Conservation (phyloP, 92 coral and sea anemone genomes). For the Siderastrea radians region DNA sequence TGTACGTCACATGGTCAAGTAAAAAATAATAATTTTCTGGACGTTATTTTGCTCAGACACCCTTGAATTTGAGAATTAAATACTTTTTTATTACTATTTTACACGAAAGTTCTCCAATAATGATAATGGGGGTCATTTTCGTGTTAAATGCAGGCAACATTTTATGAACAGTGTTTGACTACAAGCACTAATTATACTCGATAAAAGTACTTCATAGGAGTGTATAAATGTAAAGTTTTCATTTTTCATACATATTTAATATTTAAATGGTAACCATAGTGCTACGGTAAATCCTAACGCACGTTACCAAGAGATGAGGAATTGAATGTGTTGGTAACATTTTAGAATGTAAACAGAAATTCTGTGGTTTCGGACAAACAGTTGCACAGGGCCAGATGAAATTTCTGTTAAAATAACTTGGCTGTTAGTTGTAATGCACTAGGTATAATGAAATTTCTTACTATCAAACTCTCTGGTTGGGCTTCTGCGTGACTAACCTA, state of each 20-base stretch:
- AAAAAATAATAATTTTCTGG: neutral
- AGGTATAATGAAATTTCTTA: no score
- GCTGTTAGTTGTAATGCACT: no score
- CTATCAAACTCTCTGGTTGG: no score
- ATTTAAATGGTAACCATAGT: neutral
- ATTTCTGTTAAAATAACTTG: neutral
- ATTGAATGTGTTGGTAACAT: neutral
- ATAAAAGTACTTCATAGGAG: neutral
- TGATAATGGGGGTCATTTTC: neutral
- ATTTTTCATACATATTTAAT: neutral
- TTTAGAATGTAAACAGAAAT: neutral
- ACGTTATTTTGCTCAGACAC: neutral
- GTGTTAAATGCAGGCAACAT: neutral
- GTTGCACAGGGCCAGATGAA: neutral
- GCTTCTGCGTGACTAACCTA: no score
- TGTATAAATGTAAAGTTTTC: neutral
- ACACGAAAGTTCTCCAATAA: neutral
- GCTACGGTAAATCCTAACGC: neutral
- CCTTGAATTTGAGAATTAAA: neutral
- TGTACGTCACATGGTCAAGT: constrained; percentile 1
- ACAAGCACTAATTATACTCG: neutral
- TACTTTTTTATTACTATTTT: neutral
- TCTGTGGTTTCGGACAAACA: neutral
- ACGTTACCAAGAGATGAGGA: neutral
- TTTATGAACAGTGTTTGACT: constrained; percentile 4